A percentile compares a stretch with the other conserved stretches of the same genome.
These are phyloP conservation scores for Chrosomus eos DNA, from an alignment of 2,797 vertebrate species.

Conservation along the genomic window DNA sequence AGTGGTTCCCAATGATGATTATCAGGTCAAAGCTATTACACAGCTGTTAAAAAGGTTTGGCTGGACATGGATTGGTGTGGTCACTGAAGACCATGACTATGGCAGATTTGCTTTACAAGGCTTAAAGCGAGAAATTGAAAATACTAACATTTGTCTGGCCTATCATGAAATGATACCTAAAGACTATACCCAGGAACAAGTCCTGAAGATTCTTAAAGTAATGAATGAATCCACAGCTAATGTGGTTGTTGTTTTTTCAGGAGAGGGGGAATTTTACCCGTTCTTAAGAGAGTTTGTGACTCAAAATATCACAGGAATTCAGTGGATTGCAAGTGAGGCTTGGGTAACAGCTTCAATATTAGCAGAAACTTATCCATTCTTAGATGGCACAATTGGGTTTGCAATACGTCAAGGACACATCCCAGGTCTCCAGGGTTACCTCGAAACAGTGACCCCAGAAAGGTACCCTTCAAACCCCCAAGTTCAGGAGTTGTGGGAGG, in stretches of 20 bases:
- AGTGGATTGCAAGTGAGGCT: slow-evolving; percentile 69
- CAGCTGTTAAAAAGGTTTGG: slow-evolving; percentile 61
- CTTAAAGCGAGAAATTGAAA: slow-evolving; percentile 56
- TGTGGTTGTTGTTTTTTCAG: slow-evolving; percentile 65
- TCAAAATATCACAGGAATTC: slow-evolving; percentile 68
- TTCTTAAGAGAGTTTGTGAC: slow-evolving; percentile 62
- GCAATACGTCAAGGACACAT: slow-evolving; percentile 62
- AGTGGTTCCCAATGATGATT: slow-evolving; percentile 60
- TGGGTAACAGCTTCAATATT: slow-evolving; percentile 66
- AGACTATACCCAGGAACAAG: slow-evolving; percentile 58
- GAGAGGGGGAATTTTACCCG: slow-evolving; percentile 65
- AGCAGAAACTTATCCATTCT: slow-evolving; percentile 59
- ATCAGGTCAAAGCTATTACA: slow-evolving; percentile 65
- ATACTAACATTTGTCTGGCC: slow-evolving; percentile 62
- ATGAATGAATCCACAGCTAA: slow-evolving; percentile 64
- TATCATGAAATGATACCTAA: slow-evolving; percentile 69
- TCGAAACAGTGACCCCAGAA: slow-evolving; percentile 58
- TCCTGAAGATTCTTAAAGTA: slow-evolving; percentile 61
- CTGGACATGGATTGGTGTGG: slow-evolving; percentile 66
- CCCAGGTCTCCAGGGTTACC: slow-evolving; percentile 59
- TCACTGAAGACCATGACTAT: slow-evolving; percentile 64
- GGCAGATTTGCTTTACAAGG: slow-evolving; percentile 63
- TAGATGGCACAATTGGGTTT: slow-evolving; percentile 66
- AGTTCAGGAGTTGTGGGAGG: slow-evolving; percentile 62
- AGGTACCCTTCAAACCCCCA: slow-evolving; percentile 56